Conservation (phyloP, 2,113 vertebrate genomes). For the Lathamus discolor region DNA sequence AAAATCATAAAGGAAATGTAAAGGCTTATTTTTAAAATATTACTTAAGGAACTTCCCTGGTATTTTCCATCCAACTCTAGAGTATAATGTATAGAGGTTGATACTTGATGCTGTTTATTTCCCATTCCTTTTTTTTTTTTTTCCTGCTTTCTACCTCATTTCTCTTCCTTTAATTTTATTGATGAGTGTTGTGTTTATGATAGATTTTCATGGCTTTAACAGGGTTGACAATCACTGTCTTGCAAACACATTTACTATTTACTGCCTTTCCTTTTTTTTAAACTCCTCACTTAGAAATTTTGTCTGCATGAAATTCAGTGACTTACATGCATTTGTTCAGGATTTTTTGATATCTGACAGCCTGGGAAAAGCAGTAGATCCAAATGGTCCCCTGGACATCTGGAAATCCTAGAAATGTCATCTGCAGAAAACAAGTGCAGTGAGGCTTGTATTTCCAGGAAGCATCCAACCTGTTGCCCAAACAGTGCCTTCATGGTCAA, state of each 20-base stretch:
- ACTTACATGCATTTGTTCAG: background rate
- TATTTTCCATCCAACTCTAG: background rate
- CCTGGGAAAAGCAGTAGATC: background rate
- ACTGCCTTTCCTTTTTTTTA: background rate
- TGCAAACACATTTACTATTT: background rate
- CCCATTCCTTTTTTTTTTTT: background rate
- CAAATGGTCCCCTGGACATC: background rate
- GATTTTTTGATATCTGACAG: background rate
- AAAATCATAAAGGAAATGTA: background rate
- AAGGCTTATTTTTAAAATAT: background rate
- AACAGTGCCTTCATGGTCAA: rapidly evolving
- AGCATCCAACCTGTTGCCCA: background rate
- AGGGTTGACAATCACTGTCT: background rate
- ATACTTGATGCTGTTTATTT: background rate
- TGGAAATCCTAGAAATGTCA: background rate
- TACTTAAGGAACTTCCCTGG: background rate
- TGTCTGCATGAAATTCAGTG: background rate
- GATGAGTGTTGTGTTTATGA: background rate
- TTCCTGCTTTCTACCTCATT: background rate
- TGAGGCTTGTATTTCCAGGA: background rate
- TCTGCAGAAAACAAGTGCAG: background rate
- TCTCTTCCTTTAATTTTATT: background rate
- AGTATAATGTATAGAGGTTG: background rate
- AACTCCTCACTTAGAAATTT: background rate
- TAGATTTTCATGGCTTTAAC: background rate